Base-by-base conservation (phyloP, 2,797 vertebrate genomes). In the Paedocypris micromegethes region DNA sequence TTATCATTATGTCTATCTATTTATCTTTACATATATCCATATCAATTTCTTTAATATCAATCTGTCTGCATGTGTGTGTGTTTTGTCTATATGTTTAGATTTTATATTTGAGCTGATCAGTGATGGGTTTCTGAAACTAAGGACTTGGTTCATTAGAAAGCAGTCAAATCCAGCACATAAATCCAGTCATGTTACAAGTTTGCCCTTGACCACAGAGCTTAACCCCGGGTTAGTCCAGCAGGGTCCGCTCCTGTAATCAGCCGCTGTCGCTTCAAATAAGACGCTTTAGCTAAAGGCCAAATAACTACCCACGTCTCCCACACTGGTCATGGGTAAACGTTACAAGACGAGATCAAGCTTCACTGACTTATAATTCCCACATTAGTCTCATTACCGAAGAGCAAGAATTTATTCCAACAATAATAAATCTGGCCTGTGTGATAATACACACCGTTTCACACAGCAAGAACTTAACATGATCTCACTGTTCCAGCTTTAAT, bases 151-250 rank as follows among this genome's bases (percentile, higher is more conserved):
- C 23, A 23, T 23, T 23, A 23, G 23, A 23, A 23, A 23, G 23
- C 23, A 23, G 23, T 23, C 23, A 23, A 23, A 23, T 23, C 23
- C 23, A 50, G n/a, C 46, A n/a, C 70, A 53, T 55, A 72, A 23
- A 66, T 59, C 64, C 70, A 66, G 39, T 47, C 49, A 59, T 72
- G 63, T 65, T 70, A 70, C 59, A 70, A 70, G 60, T 70, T 59
- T 70, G 60, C 68, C 68, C 68, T 70, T 70, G 68, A 70, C 60
- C 54, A 42, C 39, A 64, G 68, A 51, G 68, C 68, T 70, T 70
- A 70, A 70, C 68, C 68, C 54, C 60, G 52, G 60, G 53, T 64
- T 64, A 70, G 53, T 64, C 53, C 48, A 70, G 23, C 9, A 5
- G 64, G 53, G 46, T 23, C 53, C 45, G 49, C 56, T 65, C 56